phyloP scores from a whole-genome alignment of 2,113 vertebrate species.

The Entomyzon cyanotis region DNA sequence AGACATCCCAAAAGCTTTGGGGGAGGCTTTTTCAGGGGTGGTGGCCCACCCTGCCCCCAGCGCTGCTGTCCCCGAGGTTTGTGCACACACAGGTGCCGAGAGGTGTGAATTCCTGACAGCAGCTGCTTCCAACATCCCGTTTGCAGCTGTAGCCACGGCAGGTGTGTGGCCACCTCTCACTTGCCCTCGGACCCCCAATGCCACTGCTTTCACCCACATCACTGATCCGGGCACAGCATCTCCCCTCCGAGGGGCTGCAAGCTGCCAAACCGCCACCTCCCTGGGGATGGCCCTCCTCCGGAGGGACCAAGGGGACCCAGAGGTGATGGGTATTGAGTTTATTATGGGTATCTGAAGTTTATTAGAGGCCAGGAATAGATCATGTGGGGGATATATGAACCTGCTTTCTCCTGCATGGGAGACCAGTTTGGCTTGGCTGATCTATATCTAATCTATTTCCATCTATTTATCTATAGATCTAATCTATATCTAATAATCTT shows the following conservation, averaged over 20 bases:
- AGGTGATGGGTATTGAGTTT: too few species aligned
- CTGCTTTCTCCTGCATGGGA: neutral
- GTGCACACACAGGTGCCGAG: neutral
- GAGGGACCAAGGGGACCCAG: neutral
- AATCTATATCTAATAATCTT: neutral
- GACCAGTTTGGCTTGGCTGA: neutral
- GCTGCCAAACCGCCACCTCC: neutral
- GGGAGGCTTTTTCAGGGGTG: neutral
- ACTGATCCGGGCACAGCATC: neutral
- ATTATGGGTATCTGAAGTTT: neutral
- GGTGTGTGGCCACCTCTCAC: too few species aligned
- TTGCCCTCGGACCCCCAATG: too few species aligned
- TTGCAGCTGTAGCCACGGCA: too few species aligned
- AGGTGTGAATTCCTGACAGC: neutral
- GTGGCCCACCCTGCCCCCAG: neutral
- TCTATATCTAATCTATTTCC: neutral
- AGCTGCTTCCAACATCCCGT: neutral
- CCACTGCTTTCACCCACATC: too few species aligned
- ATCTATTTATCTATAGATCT: too few species aligned
- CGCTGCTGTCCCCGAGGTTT: neutral
- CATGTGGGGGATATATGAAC: neutral
- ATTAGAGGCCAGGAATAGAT: neutral
- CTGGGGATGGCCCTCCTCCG: neutral
- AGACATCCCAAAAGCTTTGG: neutral
- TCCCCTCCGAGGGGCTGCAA: neutral